Percentiles rank a stretch among this genome's conserved stretches.
Conservation (phyloP, 2,888 invertebrate species). For the Agrotis clavis region DNA sequence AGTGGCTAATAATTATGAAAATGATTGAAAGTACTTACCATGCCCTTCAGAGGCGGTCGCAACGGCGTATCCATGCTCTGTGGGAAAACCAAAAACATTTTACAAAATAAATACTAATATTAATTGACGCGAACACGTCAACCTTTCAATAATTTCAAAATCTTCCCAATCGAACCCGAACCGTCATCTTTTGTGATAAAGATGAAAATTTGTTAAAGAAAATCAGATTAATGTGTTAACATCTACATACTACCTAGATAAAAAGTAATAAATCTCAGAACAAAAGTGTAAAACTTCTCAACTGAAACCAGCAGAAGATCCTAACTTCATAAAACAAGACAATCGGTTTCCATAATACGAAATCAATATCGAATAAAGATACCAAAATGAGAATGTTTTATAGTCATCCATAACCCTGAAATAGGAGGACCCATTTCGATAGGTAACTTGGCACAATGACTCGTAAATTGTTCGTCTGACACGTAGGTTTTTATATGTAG, state of each 20-base stretch:
- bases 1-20: too few relatives aligned
- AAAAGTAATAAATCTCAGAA: background rate
- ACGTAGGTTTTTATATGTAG: slow-evolving; percentile 37
- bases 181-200: too few relatives aligned
- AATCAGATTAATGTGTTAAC: too few relatives aligned
- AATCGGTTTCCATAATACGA: slow-evolving; percentile 20
- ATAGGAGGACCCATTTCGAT: slow-evolving; percentile 19
- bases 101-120: too few relatives aligned
- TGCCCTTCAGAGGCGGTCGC: too few relatives aligned
- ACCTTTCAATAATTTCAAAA: too few relatives aligned
- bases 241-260: background rate
- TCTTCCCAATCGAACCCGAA: too few relatives aligned
- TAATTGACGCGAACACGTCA: too few relatives aligned
- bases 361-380: slow-evolving; percentile 45
- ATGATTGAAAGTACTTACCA: too few relatives aligned
- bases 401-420: slow-evolving; percentile 35
- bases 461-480: slow-evolving; percentile 31
- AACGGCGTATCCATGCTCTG: too few relatives aligned
- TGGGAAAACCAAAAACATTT: too few relatives aligned
- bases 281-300: background rate
- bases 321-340: slow-evolving; percentile 16
- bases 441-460: slow-evolving; percentile 27
- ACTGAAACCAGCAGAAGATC: slow-evolving; percentile 2
- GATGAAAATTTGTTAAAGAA: too few relatives aligned
- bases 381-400: slow-evolving; percentile 33